Conservation (phyloP, 2,797 vertebrate genomes). For the Erethizon dorsatum region DNA sequence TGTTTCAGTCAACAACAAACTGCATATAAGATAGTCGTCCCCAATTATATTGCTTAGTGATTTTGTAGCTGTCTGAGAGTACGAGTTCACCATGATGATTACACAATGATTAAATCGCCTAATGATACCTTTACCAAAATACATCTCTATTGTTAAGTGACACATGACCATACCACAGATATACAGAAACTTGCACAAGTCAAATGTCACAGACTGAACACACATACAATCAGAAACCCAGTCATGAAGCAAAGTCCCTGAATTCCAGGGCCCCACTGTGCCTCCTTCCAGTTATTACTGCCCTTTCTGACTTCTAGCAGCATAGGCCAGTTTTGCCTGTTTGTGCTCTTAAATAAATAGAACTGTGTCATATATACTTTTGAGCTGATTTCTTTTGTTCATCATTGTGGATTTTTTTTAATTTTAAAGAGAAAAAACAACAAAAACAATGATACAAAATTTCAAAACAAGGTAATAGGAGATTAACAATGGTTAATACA, state of each 20-base stretch:
- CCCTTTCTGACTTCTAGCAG: not conserved
- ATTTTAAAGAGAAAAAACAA: too few relatives aligned
- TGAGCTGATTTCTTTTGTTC: not conserved
- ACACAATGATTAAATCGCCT: not conserved
- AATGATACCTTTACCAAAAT: not conserved
- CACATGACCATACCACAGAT: not conserved
- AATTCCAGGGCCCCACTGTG: fast-evolving
- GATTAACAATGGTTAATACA: too few relatives aligned
- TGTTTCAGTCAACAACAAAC: not conserved
- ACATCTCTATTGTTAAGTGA: not conserved
- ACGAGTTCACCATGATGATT: not conserved
- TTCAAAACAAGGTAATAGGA: too few relatives aligned
- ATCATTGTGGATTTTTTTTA: not conserved
- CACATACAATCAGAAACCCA: not conserved
- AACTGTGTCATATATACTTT: fast-evolving
- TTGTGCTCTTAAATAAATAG: not conserved
- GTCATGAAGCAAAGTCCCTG: not conserved
- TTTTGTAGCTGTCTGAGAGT: not conserved
- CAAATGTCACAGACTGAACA: not conserved
- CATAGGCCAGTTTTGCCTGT: not conserved
- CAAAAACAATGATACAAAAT: too few relatives aligned
- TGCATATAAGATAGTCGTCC: not conserved
- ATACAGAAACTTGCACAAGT: not conserved
- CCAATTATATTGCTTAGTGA: not conserved
- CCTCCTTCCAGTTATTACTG: too few relatives aligned